Conservation (phyloP, 2,888 invertebrate genomes). For the Helicoverpa assulta region DNA sequence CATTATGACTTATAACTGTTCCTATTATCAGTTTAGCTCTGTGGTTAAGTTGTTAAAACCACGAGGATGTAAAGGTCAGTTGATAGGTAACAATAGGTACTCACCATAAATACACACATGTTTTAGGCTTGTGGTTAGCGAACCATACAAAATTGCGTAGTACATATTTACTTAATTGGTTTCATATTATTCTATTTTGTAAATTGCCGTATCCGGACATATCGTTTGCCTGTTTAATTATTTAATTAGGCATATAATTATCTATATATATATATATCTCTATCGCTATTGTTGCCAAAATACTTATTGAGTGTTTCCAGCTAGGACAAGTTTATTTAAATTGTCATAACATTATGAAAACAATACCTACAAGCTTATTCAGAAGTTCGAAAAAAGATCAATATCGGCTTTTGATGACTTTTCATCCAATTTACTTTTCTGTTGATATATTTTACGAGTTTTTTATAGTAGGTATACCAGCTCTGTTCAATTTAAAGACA, state of each 20-base stretch:
- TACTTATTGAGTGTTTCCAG: too few relatives aligned
- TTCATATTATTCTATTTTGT: conserved; percentile 11
- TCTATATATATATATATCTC: too few relatives aligned
- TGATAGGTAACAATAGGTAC: not conserved
- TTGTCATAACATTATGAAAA: too few relatives aligned
- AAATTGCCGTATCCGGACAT: conserved; percentile 9
- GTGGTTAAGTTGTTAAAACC: conserved; percentile 21
- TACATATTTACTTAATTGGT: conserved; percentile 8
- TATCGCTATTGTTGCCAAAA: conserved; percentile 7
- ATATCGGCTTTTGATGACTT: too few relatives aligned
- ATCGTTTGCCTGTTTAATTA: conserved; percentile 10
- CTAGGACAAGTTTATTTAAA: too few relatives aligned
- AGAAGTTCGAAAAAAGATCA: too few relatives aligned
- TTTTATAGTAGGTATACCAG: too few relatives aligned
- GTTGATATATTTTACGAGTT: too few relatives aligned
- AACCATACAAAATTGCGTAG: conserved; percentile 28
- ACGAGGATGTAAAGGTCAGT: conserved; percentile 25
- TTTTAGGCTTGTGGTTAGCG: conserved; percentile 36
- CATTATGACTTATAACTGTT: too few relatives aligned
- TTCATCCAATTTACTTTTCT: too few relatives aligned
- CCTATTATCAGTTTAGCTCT: conserved; percentile 11
- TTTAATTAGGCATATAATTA: not conserved
- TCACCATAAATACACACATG: not conserved
- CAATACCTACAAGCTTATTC: too few relatives aligned
- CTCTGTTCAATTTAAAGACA: too few relatives aligned